Conservation (phyloP, 2,113 vertebrate genomes). For the Nothocercus julius region DNA sequence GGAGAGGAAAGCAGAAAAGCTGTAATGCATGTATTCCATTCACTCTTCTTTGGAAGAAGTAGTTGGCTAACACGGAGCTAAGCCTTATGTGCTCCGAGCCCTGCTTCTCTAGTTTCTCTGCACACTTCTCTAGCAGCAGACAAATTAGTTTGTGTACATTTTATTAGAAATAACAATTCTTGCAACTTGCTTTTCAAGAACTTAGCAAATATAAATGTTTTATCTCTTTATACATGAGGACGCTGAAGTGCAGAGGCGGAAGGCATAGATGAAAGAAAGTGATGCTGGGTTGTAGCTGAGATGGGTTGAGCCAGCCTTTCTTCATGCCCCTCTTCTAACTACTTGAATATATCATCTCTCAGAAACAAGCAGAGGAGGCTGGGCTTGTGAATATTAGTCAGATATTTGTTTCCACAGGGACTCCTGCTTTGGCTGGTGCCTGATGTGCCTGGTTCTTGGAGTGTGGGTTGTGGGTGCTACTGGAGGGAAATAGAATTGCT, state of each 20-base stretch:
- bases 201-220: neutral
- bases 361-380: neutral
- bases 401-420: neutral
- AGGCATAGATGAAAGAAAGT: neutral
- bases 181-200: constrained; percentile 14
- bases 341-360: neutral
- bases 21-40: constrained; percentile 7
- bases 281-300: constrained; percentile 7
- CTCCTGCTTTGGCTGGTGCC: neutral
- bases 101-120: neutral
- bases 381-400: neutral
- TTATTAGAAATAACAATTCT: constrained; percentile 40
- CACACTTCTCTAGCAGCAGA: neutral
- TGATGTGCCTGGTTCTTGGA: neutral
- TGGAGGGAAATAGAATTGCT: neutral
- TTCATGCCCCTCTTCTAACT: neutral
- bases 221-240: neutral
- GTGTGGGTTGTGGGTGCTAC: neutral
- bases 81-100: neutral
- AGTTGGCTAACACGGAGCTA: neutral
- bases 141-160: neutral
- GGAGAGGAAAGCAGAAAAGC: constrained; percentile 34
- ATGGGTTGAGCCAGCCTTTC: neutral
- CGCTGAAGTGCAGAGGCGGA: neutral
- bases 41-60: constrained; percentile 30